Evolutionary conservation across 2,113 vertebrate genomes (phyloP).

Genomic region (Ciconia boyciana): DNA sequence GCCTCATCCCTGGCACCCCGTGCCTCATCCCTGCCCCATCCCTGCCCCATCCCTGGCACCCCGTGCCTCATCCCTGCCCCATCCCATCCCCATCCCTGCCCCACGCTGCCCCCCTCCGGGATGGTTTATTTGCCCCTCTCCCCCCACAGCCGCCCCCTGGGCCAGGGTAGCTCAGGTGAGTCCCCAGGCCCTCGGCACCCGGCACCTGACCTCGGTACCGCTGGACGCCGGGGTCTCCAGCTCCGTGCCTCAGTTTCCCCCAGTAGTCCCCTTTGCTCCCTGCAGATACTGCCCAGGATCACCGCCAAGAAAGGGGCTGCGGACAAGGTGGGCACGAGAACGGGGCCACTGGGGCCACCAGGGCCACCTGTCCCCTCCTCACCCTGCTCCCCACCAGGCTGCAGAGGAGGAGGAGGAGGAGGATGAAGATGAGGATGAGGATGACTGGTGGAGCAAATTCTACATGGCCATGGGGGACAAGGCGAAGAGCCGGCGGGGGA

Average conservation of each 20-base stretch:
- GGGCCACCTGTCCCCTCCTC: background rate
- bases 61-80: background rate
- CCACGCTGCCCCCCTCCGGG: no score
- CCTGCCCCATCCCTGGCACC: background rate
- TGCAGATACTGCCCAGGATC: background rate
- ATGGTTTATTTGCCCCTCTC: background rate
- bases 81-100: background rate
- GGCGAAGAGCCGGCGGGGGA: background rate
- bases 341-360: fast-evolving
- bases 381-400: background rate
- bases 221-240: fast-evolving
- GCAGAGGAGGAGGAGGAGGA: slow-evolving; percentile 18
- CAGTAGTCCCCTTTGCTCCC: background rate
- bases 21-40: no score
- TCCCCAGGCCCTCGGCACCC: fast-evolving
- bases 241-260: background rate
- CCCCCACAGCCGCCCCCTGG: background rate
- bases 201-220: fast-evolving
- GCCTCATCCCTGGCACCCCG: background rate
- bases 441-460: slow-evolving; percentile 77
- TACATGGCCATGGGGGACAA: slow-evolving; percentile 34
- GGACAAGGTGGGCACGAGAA: background rate
- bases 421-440: slow-evolving; percentile 13
- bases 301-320: fast-evolving
- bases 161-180: background rate